Conservation (phyloP, 2,797 vertebrate genomes). For the Aeoliscus strigatus region DNA sequence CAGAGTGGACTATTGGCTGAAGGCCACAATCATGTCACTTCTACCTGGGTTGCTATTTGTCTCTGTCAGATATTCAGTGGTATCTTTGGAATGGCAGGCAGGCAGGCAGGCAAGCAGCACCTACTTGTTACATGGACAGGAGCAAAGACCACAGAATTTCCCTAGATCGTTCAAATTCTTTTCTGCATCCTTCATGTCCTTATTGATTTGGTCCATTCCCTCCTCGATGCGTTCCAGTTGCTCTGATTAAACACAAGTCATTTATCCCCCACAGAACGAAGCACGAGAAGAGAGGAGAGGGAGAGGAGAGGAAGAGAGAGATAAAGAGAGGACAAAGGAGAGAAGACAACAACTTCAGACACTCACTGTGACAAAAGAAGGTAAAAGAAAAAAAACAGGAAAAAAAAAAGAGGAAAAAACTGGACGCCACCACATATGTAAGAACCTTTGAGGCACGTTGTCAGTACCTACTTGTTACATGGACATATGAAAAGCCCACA, state of each 20-base stretch:
- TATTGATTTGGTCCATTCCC: slow-evolving; percentile 99
- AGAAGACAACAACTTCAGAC: slow-evolving; percentile 88
- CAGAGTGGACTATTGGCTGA: slow-evolving; percentile 61
- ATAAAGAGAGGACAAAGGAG: slow-evolving; percentile 64
- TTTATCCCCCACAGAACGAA: slow-evolving; percentile 93
- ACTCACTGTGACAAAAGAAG: slow-evolving; percentile 95
- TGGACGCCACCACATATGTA: slow-evolving; percentile 78
- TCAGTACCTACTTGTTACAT: slow-evolving; percentile 99
- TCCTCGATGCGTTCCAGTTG: slow-evolving; percentile 99
- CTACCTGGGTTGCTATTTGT: slow-evolving; percentile 46
- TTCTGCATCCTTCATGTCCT: slow-evolving; percentile 99
- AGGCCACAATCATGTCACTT: slow-evolving; percentile 64
- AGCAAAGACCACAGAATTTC: slow-evolving; percentile 99
- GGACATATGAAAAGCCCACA: slow-evolving; percentile 98
- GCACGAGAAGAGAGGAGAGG: slow-evolving; percentile 83
- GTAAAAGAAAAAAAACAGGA: slow-evolving; percentile 80
- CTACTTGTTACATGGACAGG: slow-evolving; percentile 99
- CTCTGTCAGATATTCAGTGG: slow-evolving; percentile 35
- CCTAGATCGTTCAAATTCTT: slow-evolving; percentile 99
- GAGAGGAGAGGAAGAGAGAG: slow-evolving; percentile 25
- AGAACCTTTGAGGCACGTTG: slow-evolving; percentile 76
- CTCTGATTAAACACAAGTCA: slow-evolving; percentile 99
- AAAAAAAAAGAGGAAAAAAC: slow-evolving; percentile 77
- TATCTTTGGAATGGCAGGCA: slow-evolving; percentile 59
- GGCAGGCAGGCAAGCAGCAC: slow-evolving; percentile 81